Evolutionary conservation across 2,888 invertebrate species (phyloP), one percentile per base, ranked within the genome.

Genomic region (Hypselothyrea guttata): DNA sequence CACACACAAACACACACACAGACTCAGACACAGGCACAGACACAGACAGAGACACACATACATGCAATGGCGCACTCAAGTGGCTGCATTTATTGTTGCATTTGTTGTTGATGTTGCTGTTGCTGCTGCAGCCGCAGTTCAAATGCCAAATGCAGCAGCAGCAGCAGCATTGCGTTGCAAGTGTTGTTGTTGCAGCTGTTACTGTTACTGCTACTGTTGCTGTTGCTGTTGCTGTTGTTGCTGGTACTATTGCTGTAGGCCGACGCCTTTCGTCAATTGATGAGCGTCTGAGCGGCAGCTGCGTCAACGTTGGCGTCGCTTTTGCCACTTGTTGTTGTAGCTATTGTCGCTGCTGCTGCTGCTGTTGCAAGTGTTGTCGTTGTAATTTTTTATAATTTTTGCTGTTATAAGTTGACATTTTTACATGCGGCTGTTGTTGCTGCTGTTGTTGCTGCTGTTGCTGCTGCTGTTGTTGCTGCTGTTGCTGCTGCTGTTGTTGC

Each of bases 41-140:
- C 34, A 38, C 16, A 53, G 9, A 41, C 2, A 45, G n/a, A 1
- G 12, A 22, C 35, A 57, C 18, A 11, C 52, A 46, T 44, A 54
- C 33, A 46, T 47, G n/a, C 56, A 38, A 66, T 64, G 68, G 75
- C 69, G 63, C 66, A 77, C 72, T 81, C 65, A 72, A 78, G 78
- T 81, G 82, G 82, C 82, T 70, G 72, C 63, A 77, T 65, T 77
- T 77, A 58, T 42, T 53, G 57, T 15, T 58, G 44, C n/a, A n/a
- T n/a, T 7, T 68, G 49, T 4, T 64, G 52, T 2, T 45, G 52
- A 4, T 53, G 27, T 1, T 53, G 41, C 2, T 42, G 53, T 16
- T 66, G 62, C 7, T 63, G 72, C 4, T 64, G 63, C 27, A 60
- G 64, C 35, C 49, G 72, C 62, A 70, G 73, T 55, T 71, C 70